A percentile compares a stretch with the other conserved stretches of the same genome.
Evolutionary conservation across 1,140 invertebrate genomes (phyloP).

Genomic region (Heliconius hermathena): DNA sequence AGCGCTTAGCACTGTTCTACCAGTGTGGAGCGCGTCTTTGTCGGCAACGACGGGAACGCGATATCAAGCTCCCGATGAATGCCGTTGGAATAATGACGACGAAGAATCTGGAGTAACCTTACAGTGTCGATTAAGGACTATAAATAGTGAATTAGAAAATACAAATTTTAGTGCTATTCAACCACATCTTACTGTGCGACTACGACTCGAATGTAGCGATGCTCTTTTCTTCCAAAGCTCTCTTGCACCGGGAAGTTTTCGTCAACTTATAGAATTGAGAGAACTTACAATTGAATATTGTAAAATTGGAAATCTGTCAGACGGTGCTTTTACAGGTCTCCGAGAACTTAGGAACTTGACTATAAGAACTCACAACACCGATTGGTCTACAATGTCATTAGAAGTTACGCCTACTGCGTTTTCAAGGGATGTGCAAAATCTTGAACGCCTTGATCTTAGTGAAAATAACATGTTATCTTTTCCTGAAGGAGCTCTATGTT

Average conservation of each 20-base stretch:
- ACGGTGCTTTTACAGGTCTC: constrained; percentile 91
- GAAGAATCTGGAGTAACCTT: constrained; percentile 87
- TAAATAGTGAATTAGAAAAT: constrained; percentile 94
- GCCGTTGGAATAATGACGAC: constrained; percentile 88
- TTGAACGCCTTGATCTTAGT: constrained; percentile 91
- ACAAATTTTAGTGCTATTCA: constrained; percentile 95
- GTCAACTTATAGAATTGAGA: constrained; percentile 89
- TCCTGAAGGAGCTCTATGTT: constrained; percentile 91
- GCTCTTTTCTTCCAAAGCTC: constrained; percentile 93
- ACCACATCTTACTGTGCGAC: constrained; percentile 91
- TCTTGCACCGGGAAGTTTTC: constrained; percentile 91
- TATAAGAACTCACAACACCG: constrained; percentile 93
- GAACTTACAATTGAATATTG: constrained; percentile 94
- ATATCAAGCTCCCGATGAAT: constrained; percentile 93
- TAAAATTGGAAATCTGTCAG: constrained; percentile 93
- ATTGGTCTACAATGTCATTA: constrained; percentile 92
- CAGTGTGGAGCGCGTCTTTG: constrained; percentile 72
- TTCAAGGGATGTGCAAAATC: constrained; percentile 86
- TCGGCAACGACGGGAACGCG: constrained; percentile 74
- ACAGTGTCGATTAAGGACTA: constrained; percentile 90
- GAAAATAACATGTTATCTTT: constrained; percentile 94
- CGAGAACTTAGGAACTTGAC: constrained; percentile 92
- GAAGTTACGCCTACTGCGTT: constrained; percentile 90
- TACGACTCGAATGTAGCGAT: constrained; percentile 92
- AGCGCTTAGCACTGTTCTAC: constrained; percentile 66